Evolutionary conservation across 2,113 vertebrate species (phyloP).

Genomic region (Pteronura brasiliensis): DNA sequence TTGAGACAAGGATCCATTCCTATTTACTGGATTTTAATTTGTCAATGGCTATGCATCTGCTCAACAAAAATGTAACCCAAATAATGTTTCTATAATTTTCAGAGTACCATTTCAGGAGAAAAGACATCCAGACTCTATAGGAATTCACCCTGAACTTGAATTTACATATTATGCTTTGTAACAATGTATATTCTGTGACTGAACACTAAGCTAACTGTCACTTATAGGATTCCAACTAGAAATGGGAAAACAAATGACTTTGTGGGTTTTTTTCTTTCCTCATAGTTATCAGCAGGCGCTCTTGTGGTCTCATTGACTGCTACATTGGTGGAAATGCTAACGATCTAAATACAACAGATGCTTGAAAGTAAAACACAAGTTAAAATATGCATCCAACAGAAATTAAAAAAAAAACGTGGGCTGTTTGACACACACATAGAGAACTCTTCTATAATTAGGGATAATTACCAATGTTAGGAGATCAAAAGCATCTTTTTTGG

Average conservation of each 20-base stretch:
- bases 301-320: constrained; percentile 56
- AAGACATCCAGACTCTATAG: not conserved
- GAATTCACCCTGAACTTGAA: constrained; percentile 30
- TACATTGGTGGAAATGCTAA: constrained; percentile 38
- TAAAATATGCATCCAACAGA: constrained; percentile 65
- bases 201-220: constrained; percentile 32
- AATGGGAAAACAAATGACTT: constrained; percentile 46
- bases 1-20: not conserved
- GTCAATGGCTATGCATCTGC: not conserved
- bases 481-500: constrained; percentile 49
- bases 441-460: constrained; percentile 63
- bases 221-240: constrained; percentile 57
- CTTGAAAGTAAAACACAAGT: constrained; percentile 49
- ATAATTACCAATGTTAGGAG: constrained; percentile 62
- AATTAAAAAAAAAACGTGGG: constrained; percentile 34
- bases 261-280: not conserved
- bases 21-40: not conserved
- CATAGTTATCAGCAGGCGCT: constrained; percentile 28
- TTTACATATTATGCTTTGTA: constrained; percentile 32
- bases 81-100: not conserved
- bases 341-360: constrained; percentile 64
- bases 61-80: not conserved
- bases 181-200: constrained; percentile 16
- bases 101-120: not conserved
- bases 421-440: constrained; percentile 53